Evolutionary conservation across 2,113 vertebrate species (phyloP).

Genomic region (Odontophorus gujanensis): DNA sequence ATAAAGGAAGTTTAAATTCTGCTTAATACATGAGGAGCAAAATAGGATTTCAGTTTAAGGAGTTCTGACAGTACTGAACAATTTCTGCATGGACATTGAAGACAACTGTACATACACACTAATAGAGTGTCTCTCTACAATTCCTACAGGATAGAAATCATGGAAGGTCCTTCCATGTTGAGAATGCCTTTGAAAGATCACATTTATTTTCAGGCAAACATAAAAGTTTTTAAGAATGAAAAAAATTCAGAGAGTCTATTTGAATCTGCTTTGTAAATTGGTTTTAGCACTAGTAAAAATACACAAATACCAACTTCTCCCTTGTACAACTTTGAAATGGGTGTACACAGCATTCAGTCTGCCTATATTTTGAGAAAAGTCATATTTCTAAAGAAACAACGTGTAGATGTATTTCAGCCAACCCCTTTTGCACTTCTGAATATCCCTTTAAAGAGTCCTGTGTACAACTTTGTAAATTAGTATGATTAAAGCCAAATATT

Average conservation of each 20-base stretch:
- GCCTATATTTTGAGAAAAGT: background rate
- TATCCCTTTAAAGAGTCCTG: background rate
- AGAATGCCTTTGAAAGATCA: background rate
- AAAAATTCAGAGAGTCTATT: background rate
- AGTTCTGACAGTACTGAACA: background rate
- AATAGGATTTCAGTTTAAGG: background rate
- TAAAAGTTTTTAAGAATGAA: background rate
- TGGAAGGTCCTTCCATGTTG: background rate
- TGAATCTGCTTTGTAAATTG: background rate
- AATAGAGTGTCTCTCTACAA: too few species aligned
- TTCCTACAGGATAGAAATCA: background rate
- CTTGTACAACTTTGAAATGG: background rate
- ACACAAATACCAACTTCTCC: background rate
- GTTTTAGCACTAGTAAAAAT: background rate
- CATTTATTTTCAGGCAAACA: background rate
- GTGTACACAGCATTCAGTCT: background rate
- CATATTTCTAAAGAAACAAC: background rate
- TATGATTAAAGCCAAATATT: background rate
- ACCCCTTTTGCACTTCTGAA: background rate
- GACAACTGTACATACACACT: background rate
- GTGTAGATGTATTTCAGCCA: background rate
- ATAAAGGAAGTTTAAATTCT: background rate
- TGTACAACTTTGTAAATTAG: rapidly evolving
- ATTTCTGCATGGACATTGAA: background rate
- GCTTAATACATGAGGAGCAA: background rate